These are phyloP conservation scores for Synanthedon andrenaeformis DNA, from an alignment of 2,888 invertebrate genomes.

Conservation along the genomic window DNA sequence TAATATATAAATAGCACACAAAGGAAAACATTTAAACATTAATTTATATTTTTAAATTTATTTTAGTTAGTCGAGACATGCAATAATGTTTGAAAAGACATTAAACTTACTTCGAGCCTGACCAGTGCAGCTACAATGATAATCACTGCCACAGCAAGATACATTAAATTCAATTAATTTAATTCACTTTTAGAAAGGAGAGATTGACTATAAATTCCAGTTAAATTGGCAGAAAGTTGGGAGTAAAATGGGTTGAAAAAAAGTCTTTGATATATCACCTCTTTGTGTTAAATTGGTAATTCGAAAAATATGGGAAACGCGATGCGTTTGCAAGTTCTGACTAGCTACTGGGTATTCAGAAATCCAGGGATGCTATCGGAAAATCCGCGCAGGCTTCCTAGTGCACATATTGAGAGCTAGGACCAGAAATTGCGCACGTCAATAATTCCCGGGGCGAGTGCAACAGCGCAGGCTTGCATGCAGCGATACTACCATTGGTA, in stretches of 20 bases:
- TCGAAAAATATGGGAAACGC: too few species aligned
- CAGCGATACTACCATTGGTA: not conserved
- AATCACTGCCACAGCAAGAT: conserved; percentile 4
- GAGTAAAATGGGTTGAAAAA: not conserved
- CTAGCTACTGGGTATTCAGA: not conserved
- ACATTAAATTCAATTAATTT: conserved; percentile 1
- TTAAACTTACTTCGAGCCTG: conserved; percentile 1
- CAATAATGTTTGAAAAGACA: too few species aligned
- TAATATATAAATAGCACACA: too few species aligned
- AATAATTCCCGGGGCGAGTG: conserved; percentile 1
- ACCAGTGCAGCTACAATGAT: conserved; percentile 5
- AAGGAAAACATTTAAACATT: too few species aligned
- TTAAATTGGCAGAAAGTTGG: not conserved
- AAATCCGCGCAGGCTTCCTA: not conserved
- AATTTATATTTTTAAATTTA: too few species aligned
- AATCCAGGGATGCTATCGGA: not conserved
- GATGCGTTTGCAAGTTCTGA: too few species aligned
- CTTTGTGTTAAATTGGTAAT: not conserved
- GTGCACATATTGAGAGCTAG: not conserved
- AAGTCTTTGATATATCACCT: too few species aligned
- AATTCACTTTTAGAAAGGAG: not conserved
- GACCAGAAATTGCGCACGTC: not conserved
- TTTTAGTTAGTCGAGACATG: too few species aligned
- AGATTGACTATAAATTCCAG: not conserved
- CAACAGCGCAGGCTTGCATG: conserved; percentile 1